Evolutionary conservation across 2,888 invertebrate species (phyloP), one percentile per base, ranked within the genome.

Genomic region (Eupelmus urozonus): DNA sequence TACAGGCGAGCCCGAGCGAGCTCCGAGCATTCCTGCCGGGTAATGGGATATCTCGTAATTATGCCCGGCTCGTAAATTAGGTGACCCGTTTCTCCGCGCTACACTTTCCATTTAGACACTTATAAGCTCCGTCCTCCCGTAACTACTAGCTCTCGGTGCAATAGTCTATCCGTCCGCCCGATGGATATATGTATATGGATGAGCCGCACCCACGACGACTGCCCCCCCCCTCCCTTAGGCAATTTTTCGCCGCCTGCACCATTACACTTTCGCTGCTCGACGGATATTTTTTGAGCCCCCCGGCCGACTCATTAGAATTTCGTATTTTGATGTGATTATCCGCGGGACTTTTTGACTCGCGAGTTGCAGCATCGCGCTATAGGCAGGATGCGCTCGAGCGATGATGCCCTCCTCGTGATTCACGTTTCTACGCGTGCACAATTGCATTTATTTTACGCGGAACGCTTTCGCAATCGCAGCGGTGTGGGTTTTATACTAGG

Each of bases 231-330:
- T 23, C 0, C 34, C 20, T 20, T 1, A 13, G 13, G 13, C 29
- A 51, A 34, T 34, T 34, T 34, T 34, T 34, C 9, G 34, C 34
- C 34, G 34, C 9, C 3, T 34, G 34, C 9, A 34, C 3, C 9
- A 34, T 34, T 34, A 9, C 34, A n/a, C n/a, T n/a, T n/a, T 34
- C 34, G 9, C 11, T 23, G 7, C 3, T 20, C 3, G 34, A 34
- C 34, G 3, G 9, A 29, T 51, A 53, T 53, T 67, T 53, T 13
- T 40, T 34, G n/a, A n/a, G n/a, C n/a, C n/a, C n/a, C n/a, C n/a
- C n/a, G n/a, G 34, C 1, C 20, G 29, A 34, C 51, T 66, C 51
- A 51, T 66, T 66, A 66, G 66, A 66, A 66, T 66, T 66, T 66
- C 53, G 40, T 49, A 49, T n/a, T n/a, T n/a, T n/a, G n/a, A n/a